phyloP scores from a whole-genome alignment of 2,888 invertebrate genomes.

The Vannuccia rotundouncinata region DNA sequence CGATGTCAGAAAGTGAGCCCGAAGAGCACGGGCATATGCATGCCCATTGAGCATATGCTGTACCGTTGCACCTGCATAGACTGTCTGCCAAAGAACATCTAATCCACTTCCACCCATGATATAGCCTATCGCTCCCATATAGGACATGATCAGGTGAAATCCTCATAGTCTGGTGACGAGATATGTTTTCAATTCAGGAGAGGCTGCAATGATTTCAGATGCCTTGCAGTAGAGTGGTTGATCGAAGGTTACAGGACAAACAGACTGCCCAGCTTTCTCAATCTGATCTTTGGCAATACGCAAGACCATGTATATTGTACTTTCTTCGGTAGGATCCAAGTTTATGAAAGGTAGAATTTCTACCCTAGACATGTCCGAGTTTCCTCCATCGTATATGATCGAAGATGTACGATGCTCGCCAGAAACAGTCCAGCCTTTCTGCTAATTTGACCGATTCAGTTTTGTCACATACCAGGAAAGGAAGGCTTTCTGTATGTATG shows the following conservation, averaged over 20 bases:
- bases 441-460: no score
- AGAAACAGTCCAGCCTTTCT: no score
- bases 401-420: no score
- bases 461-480: no score
- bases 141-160: slow-evolving; percentile 42
- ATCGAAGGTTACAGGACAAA: slow-evolving; percentile 41
- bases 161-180: slow-evolving; percentile 42
- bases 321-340: not conserved
- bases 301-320: not conserved
- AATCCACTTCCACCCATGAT: slow-evolving; percentile 42
- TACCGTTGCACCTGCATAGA: slow-evolving; percentile 40
- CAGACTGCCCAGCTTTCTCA: not conserved
- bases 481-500: no score
- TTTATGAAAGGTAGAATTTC: not conserved
- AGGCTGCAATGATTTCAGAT: slow-evolving; percentile 40
- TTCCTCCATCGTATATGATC: no score
- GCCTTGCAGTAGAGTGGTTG: slow-evolving; percentile 42
- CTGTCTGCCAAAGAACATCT: slow-evolving; percentile 41
- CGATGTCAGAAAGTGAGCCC: slow-evolving; percentile 41
- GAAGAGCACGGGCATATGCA: slow-evolving; percentile 41
- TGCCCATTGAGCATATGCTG: slow-evolving; percentile 41
- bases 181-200: slow-evolving; percentile 41
- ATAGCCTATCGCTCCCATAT: slow-evolving; percentile 40
- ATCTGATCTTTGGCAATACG: not conserved
- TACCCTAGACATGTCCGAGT: no score